Evolutionary conservation across 1,140 invertebrate genomes (phyloP), one percentile per base, ranked within the genome.

Genomic region (Eciton burchellii): DNA sequence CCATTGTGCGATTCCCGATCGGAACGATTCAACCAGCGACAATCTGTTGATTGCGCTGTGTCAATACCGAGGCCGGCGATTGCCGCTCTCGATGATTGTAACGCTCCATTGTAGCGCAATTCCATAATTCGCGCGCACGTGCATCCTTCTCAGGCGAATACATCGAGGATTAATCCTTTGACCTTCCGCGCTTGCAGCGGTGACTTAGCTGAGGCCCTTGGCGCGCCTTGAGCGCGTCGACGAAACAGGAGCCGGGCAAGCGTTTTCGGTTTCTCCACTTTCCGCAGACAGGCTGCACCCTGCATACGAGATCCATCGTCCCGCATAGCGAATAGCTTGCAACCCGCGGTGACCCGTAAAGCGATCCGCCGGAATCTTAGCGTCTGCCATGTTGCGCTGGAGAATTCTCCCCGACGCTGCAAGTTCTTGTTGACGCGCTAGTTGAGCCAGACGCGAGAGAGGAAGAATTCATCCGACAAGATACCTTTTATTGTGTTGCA

Each of bases 301-400:
- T 56, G 3, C n/a, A 56, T 6, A 35, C 41, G 49, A 68, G 49
- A 70, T 49, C 52, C 26, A 19, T 4, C 74, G 19, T 4, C 74
- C 52, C 43, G 52, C 63, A 70, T 79, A 79, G 63, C 21, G 45
- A 76, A 49, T 19, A 68, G 74, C n/a, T 79, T 56, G n/a, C n/a
- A 45, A 24, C 14, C 12, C 9, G 63, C 63, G 56, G 74, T 56
- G 63, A 79, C 63, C 62, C 49, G 74, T 79, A 79, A 68, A 79
- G 63, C 43, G 63, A 79, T 70, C 74, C 29, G n/a, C 62, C 21
- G 54, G 73, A 66, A 41, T 66, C 74, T 77, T 77, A 77, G 49
- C n/a, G 8, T 47, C 63, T 35, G 19, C 21, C 63, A 26, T 16
- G 74, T 56, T 54, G 49, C 47, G 16, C 0, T 8, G 41, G 62